These are phyloP conservation scores for Orthonychiurus folsomi DNA, from an alignment of 2,888 invertebrate genomes.

Conservation along the genomic window DNA sequence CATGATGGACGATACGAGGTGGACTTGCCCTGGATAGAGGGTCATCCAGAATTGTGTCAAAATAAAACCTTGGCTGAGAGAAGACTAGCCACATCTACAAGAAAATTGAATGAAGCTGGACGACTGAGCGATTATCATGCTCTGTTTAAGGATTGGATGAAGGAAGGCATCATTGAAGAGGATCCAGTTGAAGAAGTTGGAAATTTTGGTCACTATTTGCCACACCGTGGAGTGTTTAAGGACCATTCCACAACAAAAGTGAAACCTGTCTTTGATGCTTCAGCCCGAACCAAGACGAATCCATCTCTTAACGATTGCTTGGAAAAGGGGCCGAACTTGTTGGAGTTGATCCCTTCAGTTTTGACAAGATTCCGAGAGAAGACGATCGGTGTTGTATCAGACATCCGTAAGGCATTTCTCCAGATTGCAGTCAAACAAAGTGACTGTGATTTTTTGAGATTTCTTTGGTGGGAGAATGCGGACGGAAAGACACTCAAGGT, in stretches of 20 bases:
- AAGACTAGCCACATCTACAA: conserved; percentile 6
- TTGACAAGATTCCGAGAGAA: conserved; percentile 22
- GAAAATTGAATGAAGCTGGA: not conserved
- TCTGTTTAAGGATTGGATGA: conserved; percentile 10
- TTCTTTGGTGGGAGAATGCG: conserved; percentile 21
- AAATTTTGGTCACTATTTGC: conserved; percentile 15
- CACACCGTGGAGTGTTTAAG: conserved; percentile 38
- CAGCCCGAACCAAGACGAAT: conserved; percentile 16
- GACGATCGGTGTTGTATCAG: conserved; percentile 18
- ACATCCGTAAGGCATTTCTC: conserved; percentile 25
- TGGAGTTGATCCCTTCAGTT: conserved; percentile 22
- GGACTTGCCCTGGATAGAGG: conserved; percentile 13
- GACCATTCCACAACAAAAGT: conserved; percentile 31
- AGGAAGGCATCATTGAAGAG: conserved; percentile 9
- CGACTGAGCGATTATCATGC: conserved; percentile 1
- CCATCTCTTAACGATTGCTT: conserved; percentile 31
- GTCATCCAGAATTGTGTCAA: not conserved
- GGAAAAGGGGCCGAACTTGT: conserved; percentile 25
- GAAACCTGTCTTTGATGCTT: conserved; percentile 39
- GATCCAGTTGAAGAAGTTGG: not conserved
- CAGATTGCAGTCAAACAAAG: conserved; percentile 12
- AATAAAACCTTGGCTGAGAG: conserved; percentile 8
- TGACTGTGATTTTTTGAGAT: conserved; percentile 17
- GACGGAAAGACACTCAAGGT: conserved; percentile 7
- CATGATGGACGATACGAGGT: conserved; percentile 10